Base-by-base conservation (phyloP, 2,888 invertebrate genomes). In the Tiliacea aurago region DNA sequence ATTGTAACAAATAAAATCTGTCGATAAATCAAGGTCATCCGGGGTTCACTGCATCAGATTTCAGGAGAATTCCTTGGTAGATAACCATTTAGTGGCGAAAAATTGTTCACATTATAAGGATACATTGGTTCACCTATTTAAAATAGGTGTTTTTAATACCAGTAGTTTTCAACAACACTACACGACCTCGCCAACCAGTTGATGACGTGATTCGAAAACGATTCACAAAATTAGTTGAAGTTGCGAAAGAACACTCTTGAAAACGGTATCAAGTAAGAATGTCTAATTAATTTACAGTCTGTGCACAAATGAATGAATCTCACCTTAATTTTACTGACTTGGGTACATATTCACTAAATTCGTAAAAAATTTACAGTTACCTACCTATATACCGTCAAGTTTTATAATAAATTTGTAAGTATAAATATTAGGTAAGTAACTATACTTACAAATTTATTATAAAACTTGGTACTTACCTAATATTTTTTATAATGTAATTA, bases 141-240 rank as follows among this genome's bases (percentile, higher is more conserved):
- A 43, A 10, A 43, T 43, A 43, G 37, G 41, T 61, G 37, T 69
- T 69, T 56, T 51, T 69, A 73, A 64, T 56, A 76, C 49, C 15
- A 64, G 63, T 65, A 65, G 55, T 68, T 74, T 72, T 56, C 49
- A 58, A 56, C 47, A 56, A 71, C 43, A 74, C 58, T 56, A 45
- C 47, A 37, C 56, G 80, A 66, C 83, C 84, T 84, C 61, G 66
- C 28, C 23, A 53, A 66, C 45, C 41, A 66, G 84, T 81, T 77
- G 87, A 86, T 88, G 89, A 88, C 87, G 89, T 80, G 76, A 83
- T 86, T 81, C 81, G 77, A 84, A 86, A 86, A 85, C 83, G 80
- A 83, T 84, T 85, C 76, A 83, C 84, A 78, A 83, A 82, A 83
- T 84, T 76, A 79, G 80, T 75, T 68, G 68, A 64, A 55, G 82